phyloP scores from a whole-genome alignment of 2,888 invertebrate genomes.

The Melolontha melolontha region DNA sequence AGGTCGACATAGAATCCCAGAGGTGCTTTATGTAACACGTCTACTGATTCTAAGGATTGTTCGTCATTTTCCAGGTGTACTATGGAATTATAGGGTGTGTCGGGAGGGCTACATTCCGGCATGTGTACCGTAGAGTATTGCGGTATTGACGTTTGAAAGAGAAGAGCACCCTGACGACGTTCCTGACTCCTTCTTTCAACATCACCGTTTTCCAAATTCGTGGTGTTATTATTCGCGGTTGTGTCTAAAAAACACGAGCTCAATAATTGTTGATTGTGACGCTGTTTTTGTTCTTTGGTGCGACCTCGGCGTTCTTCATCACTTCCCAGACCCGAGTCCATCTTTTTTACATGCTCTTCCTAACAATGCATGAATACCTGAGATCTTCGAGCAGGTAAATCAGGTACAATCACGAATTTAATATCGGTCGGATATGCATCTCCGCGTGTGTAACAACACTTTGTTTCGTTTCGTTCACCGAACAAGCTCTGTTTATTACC shows the following conservation, averaged over 20 bases:
- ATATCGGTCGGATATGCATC: not conserved
- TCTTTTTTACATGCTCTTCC: conserved; percentile 47
- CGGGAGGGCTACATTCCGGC: conserved; percentile 54
- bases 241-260: conserved; percentile 56
- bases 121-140: conserved; percentile 71
- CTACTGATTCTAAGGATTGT: conserved; percentile 41
- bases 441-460: not conserved
- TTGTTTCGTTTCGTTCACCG: conserved; percentile 3
- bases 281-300: conserved; percentile 63
- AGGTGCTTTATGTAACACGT: conserved; percentile 47
- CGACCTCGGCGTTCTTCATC: conserved; percentile 62
- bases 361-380: conserved; percentile 8
- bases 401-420: conserved; percentile 10
- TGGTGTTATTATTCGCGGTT: conserved; percentile 13
- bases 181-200: conserved; percentile 60
- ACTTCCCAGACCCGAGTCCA: conserved; percentile 65
- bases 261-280: conserved; percentile 63
- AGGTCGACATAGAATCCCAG: conserved; percentile 68
- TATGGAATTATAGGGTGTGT: conserved; percentile 77
- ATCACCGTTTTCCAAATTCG: conserved; percentile 25
- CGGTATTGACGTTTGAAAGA: conserved; percentile 73
- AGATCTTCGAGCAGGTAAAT: conserved; percentile 3
- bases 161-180: conserved; percentile 70
- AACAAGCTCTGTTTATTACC: not conserved
- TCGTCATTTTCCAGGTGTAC: conserved; percentile 64